Conservation (phyloP, 2,888 invertebrate genomes). For the Epistrophella euchroma region DNA sequence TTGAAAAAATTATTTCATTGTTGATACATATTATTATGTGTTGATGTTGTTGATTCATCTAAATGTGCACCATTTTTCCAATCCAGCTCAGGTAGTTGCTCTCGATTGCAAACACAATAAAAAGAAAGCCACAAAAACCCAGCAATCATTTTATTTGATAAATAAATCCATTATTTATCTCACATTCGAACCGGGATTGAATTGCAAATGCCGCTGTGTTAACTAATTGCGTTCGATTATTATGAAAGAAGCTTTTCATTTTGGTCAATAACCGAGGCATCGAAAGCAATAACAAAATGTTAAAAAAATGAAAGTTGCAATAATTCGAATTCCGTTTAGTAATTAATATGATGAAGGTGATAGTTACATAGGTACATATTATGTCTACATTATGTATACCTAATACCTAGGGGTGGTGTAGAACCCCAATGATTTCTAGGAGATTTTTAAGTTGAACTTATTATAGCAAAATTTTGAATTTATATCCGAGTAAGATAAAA, state of each 20-base stretch:
- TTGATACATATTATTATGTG: background rate
- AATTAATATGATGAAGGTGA: background rate
- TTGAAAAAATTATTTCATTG: background rate
- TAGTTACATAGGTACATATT: too few species aligned
- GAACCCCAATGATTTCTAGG: too few species aligned
- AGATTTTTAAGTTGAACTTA: too few species aligned
- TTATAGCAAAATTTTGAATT: too few species aligned
- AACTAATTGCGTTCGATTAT: slow-evolving; percentile 68
- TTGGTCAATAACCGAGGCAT: slow-evolving; percentile 36
- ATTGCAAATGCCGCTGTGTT: slow-evolving; percentile 56
- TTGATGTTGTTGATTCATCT: slow-evolving; percentile 20
- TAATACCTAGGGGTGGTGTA: too few species aligned
- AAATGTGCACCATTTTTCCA: slow-evolving; percentile 4
- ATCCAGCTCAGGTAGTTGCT: slow-evolving; percentile 3
- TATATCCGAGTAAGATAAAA: too few species aligned
- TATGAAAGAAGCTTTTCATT: slow-evolving; percentile 42
- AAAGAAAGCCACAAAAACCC: background rate
- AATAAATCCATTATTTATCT: slow-evolving; percentile 20
- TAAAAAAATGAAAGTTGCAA: slow-evolving; percentile 15
- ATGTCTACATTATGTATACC: too few species aligned
- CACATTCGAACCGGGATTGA: slow-evolving; percentile 19
- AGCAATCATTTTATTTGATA: background rate
- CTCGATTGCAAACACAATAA: background rate
- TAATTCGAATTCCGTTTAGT: background rate
- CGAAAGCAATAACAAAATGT: background rate